A percentile compares a stretch with the other conserved stretches of the same genome.
Conservation (phyloP, 2,888 invertebrate genomes). For the Noctua janthe region DNA sequence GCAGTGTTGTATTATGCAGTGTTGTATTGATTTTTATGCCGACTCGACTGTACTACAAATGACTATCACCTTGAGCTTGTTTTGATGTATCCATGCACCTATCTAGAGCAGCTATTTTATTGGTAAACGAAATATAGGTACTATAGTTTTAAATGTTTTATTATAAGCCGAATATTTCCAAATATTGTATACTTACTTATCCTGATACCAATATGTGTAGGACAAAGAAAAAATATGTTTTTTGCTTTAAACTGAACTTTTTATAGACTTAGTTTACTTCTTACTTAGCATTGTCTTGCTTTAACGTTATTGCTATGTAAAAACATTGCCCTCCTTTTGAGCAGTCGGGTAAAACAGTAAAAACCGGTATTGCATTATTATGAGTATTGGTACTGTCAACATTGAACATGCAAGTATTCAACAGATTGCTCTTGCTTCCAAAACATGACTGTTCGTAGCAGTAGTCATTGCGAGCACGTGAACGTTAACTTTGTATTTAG, state of each 20-base stretch:
- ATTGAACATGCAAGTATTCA: not conserved
- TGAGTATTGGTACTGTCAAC: not conserved
- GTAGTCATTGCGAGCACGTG: not conserved
- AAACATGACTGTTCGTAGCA: not conserved
- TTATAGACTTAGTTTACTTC: not conserved
- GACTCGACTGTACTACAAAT: not conserved
- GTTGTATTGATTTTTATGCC: conserved; percentile 38
- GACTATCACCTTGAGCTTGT: conserved; percentile 32
- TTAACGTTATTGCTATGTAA: not conserved
- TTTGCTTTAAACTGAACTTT: not conserved
- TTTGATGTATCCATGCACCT: conserved; percentile 13
- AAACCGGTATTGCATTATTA: not conserved
- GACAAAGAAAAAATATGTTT: not conserved
- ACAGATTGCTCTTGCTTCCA: not conserved
- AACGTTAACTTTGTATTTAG: not conserved
- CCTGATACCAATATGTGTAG: not conserved
- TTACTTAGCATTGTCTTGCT: not conserved
- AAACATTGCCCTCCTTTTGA: not conserved
- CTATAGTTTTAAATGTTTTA: not conserved
- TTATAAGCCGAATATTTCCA: not conserved
- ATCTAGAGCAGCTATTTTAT: not conserved
- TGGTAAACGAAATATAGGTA: not conserved
- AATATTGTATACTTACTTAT: not conserved
- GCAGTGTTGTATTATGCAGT: not conserved
- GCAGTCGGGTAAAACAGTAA: not conserved